Evolutionary conservation across 2,888 invertebrate species (phyloP).

Genomic region (Synergus gifuensis): DNA sequence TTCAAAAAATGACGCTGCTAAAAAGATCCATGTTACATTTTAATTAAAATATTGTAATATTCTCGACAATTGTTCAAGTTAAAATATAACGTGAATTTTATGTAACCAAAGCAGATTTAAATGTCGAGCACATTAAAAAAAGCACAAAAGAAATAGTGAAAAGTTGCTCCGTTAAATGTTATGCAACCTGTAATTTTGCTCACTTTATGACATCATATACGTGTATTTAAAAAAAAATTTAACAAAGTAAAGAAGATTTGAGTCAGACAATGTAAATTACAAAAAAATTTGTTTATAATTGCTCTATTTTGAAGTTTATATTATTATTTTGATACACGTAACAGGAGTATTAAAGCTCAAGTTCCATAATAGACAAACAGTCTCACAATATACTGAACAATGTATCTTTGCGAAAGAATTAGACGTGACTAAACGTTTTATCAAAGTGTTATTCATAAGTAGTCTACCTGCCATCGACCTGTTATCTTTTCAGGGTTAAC

Average conservation of each 20-base stretch:
- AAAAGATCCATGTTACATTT: too few relatives aligned
- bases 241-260: not conserved
- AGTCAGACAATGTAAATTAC: not conserved
- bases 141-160: not conserved
- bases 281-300: not conserved
- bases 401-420: conserved; percentile 4
- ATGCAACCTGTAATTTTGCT: not conserved
- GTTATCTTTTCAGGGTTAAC: conserved; percentile 33
- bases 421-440: conserved; percentile 19
- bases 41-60: too few relatives aligned
- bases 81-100: not conserved
- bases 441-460: conserved; percentile 22
- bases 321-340: not conserved
- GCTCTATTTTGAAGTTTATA: not conserved
- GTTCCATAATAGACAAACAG: not conserved
- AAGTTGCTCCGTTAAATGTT: not conserved
- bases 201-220: not conserved
- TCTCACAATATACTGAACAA: not conserved
- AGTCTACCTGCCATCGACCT: conserved; percentile 28
- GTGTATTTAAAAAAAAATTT: not conserved
- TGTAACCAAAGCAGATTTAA: not conserved
- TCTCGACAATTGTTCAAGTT: too few relatives aligned
- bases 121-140: not conserved
- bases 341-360: not conserved
- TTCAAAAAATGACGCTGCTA: too few relatives aligned